phyloP scores from a whole-genome alignment of 1,140 invertebrate species.

The Neoseiulus cucumeris region DNA sequence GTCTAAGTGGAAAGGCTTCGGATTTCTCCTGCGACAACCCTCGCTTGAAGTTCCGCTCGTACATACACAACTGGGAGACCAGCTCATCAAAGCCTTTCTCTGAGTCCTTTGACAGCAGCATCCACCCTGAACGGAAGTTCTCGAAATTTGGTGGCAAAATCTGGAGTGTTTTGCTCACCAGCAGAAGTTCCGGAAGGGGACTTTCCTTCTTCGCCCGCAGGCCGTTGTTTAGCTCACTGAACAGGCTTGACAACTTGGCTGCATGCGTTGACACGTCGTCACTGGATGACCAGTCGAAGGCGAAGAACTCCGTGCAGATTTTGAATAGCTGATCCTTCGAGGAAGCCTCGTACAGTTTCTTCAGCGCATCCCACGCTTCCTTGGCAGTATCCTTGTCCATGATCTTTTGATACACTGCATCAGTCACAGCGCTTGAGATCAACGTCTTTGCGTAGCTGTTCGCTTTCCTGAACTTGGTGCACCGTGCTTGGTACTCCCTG shows the following conservation, averaged over 20 bases:
- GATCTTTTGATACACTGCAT: slow-evolving; percentile 6
- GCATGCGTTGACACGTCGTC: slow-evolving; percentile 8
- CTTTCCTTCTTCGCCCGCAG: slow-evolving; percentile 9
- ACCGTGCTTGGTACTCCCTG: neutral
- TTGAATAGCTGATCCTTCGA: slow-evolving; percentile 12
- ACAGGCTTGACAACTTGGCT: slow-evolving; percentile 1
- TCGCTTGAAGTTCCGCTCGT: slow-evolving; percentile 5
- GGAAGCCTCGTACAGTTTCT: neutral
- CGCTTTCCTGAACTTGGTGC: neutral
- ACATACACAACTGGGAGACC: slow-evolving; percentile 12
- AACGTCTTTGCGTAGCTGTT: slow-evolving; percentile 10
- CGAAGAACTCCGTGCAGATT: slow-evolving; percentile 11
- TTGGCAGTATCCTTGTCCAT: slow-evolving; percentile 8
- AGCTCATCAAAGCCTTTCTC: slow-evolving; percentile 12
- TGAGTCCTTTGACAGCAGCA: slow-evolving; percentile 10
- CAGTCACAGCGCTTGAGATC: slow-evolving; percentile 11
- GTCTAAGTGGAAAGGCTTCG: neutral
- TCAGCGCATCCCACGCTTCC: slow-evolving; percentile 11
- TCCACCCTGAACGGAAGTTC: neutral
- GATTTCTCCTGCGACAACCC: neutral
- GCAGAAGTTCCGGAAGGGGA: slow-evolving; percentile 2
- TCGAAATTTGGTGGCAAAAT: neutral
- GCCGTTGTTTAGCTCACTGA: slow-evolving; percentile 11
- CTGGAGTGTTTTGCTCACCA: slow-evolving; percentile 7
- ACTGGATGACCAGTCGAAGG: neutral